phyloP scores from a whole-genome alignment of 2,797 vertebrate species.

The Neoniphon sammara region DNA sequence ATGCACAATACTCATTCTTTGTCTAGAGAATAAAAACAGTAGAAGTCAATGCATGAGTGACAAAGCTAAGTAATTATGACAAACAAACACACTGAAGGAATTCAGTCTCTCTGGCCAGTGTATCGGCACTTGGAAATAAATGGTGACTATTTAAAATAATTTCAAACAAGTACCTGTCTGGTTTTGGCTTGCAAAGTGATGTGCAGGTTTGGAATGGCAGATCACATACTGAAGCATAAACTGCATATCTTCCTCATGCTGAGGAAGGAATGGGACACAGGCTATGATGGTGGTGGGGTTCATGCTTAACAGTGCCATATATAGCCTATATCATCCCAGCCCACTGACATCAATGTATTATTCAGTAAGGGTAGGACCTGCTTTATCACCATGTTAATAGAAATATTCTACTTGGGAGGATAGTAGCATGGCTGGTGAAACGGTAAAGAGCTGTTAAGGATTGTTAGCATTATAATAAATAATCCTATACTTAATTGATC shows the following conservation, averaged over 20 bases:
- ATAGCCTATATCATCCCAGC: no score
- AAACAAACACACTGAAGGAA: neutral
- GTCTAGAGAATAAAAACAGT: neutral
- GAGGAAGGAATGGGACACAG: neutral
- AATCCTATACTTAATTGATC: neutral
- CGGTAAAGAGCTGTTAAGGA: no score
- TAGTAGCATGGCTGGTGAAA: no score
- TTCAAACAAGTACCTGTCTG: conserved; percentile 15
- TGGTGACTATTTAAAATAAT: neutral
- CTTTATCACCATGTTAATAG: no score
- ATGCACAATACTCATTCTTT: neutral
- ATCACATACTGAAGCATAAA: neutral
- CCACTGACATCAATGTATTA: no score
- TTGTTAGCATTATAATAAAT: no score
- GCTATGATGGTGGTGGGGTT: no score
- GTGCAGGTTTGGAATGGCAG: no score
- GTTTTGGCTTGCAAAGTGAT: neutral
- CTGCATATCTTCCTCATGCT: conserved; percentile 1
- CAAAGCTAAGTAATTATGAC: neutral
- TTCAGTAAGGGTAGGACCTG: no score
- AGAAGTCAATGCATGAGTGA: neutral
- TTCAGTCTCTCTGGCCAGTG: neutral
- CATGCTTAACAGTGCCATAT: no score
- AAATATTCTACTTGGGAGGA: no score
- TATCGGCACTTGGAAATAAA: neutral